Base-by-base conservation (phyloP, 2,797 vertebrate genomes). In the Pelodytes ibericus region DNA sequence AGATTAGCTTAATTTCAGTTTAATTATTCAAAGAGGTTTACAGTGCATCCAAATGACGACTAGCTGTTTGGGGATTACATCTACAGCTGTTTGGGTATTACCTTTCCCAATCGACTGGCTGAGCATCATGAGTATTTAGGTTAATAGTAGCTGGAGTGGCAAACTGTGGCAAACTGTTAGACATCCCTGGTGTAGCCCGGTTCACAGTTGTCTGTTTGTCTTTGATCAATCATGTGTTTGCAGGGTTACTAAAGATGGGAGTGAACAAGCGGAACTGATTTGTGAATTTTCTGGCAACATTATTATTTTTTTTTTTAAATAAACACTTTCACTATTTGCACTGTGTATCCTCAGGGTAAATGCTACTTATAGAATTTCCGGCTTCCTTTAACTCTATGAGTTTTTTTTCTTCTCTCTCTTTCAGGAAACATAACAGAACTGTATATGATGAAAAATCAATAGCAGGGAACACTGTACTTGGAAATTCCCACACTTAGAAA, bases 221-320 rank as follows among this genome's bases (percentile, higher is more conserved):
- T 22, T 53, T 22, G 49, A 16, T 53, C 49, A 22, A 20, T 24
- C 41, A 24, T 58, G 11, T 31, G 5, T 27, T 56, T 60, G 5
- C 27, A 15, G 29, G 58, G 26, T 30, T 31, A 60, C 27, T n/a
- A 60, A 13, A 27, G 31, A 29, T 60, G 27, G 58, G 27, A 25
- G 22, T 13, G n/a, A 29, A 1, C 24, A 58, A 60, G 16, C 1
- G 16, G 26, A 60, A n/a, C 16, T 30, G 18, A 58, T 58, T 31
- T 60, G 11, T 60, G 2, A 30, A 60, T 60, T 62, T 36, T 22
- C 39, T 62, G n/a, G 60, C 30, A 33, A 62, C 15, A 39, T 36
- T 1, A 2, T 60, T 31, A n/a, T 27, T 60, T 60, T 27, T 29
- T 16, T 8, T 39, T 62, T 22, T 62, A 36, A 36, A 39, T 62